Percentiles rank a stretch among this genome's conserved stretches.
These are phyloP conservation scores for Pteruthius melanotis DNA, from an alignment of 2,113 vertebrate species.

Conservation along the genomic window DNA sequence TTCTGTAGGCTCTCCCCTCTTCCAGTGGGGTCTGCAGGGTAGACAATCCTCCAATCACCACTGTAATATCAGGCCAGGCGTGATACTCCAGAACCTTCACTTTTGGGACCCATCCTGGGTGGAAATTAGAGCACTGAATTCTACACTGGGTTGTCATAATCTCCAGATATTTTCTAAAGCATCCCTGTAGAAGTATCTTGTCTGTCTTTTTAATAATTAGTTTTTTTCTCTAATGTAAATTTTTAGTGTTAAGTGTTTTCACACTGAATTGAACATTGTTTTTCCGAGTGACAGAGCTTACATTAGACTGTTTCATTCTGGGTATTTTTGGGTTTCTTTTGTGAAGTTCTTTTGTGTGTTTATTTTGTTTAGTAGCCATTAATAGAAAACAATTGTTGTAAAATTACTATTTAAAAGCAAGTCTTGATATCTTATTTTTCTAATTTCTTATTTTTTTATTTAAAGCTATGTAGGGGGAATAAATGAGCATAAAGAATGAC, in stretches of 20 bases:
- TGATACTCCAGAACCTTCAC: not conserved
- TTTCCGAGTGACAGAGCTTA: not conserved
- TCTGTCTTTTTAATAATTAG: not conserved
- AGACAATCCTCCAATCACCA: rapidly evolving
- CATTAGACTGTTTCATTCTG: not conserved
- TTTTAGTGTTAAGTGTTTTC: not conserved
- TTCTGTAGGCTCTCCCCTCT: not conserved
- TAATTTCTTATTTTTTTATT: not conserved
- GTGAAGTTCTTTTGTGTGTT: not conserved
- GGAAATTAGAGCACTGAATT: not conserved
- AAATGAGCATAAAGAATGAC: conserved; percentile 54
- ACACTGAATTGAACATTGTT: not conserved
- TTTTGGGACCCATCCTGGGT: not conserved
- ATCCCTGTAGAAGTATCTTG: not conserved
- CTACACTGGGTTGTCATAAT: not conserved
- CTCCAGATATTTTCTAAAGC: not conserved
- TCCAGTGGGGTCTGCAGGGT: not conserved
- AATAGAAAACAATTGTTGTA: not conserved
- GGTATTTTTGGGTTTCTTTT: not conserved
- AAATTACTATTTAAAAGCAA: not conserved
- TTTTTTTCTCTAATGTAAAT: not conserved
- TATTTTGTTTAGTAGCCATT: not conserved
- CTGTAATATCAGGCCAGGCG: rapidly evolving
- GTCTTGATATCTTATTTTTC: not conserved
- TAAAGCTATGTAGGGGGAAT: not conserved